Conservation (phyloP, 2,113 vertebrate species). For the Vombatus ursinus region DNA sequence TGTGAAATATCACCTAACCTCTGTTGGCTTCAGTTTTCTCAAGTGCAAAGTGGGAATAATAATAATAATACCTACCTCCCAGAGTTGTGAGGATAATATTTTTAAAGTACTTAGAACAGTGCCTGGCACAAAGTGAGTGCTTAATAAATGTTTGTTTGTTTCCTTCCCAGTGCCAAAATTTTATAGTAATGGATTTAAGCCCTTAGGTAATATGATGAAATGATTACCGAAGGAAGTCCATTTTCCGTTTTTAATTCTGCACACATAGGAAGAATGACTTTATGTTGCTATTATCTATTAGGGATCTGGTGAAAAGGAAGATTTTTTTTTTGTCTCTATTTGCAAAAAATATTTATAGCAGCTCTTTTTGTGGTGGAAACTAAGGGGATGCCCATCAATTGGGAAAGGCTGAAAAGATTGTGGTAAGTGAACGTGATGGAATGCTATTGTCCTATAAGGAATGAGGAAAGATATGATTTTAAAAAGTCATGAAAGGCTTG, state of each 20-base stretch:
- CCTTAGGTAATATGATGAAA: neutral
- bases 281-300: neutral
- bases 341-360: neutral
- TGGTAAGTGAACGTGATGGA: neutral
- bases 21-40: neutral
- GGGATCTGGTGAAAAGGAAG: neutral
- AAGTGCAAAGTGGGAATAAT: neutral
- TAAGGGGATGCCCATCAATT: neutral
- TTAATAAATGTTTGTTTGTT: neutral
- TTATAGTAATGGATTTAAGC: slow-evolving; percentile 2
- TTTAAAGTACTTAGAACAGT: neutral
- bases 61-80: neutral
- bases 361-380: neutral
- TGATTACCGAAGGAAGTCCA: neutral
- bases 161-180: neutral
- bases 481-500: neutral
- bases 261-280: neutral
- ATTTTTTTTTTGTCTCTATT: neutral
- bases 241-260: neutral
- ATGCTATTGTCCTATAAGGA: neutral
- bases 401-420: neutral
- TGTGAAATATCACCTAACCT: neutral
- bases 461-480: neutral
- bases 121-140: neutral
- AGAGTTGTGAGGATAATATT: neutral